Percentiles rank a stretch among this genome's conserved stretches.
Evolutionary conservation across 2,888 invertebrate species (phyloP).

Genomic region (Drosophila engyochracea): DNA sequence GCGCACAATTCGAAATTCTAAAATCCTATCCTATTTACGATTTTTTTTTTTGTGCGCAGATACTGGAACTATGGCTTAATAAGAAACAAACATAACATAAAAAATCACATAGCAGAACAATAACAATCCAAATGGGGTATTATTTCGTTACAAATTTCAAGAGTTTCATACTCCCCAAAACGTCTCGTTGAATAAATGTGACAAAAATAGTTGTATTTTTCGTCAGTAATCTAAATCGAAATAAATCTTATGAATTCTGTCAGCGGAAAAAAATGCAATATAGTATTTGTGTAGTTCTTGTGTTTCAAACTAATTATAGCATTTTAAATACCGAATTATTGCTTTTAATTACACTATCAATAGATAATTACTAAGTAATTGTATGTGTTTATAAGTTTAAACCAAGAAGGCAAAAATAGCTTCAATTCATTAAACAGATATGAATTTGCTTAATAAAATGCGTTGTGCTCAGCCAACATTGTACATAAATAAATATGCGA

Average conservation of each 20-base stretch:
- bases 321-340: slow-evolving; percentile 46
- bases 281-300: slow-evolving; percentile 38
- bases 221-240: slow-evolving; percentile 2
- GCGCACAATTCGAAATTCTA: slow-evolving; percentile 5
- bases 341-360: slow-evolving; percentile 43
- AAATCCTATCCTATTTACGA: background rate
- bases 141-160: slow-evolving; percentile 6
- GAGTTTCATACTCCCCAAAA: background rate
- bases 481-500: background rate
- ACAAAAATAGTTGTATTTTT: slow-evolving; percentile 3
- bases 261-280: slow-evolving; percentile 23
- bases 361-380: slow-evolving; percentile 39
- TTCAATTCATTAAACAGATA: slow-evolving; percentile 37
- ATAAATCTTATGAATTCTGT: slow-evolving; percentile 23
- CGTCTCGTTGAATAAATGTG: background rate
- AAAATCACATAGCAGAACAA: slow-evolving; percentile 1
- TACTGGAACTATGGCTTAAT: slow-evolving; percentile 7
- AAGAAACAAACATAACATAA: background rate
- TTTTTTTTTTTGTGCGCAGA: slow-evolving; percentile 8
- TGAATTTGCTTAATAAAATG: slow-evolving; percentile 35
- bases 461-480: slow-evolving; percentile 5
- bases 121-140: slow-evolving; percentile 8
- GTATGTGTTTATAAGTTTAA: slow-evolving; percentile 43
- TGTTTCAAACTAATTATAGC: slow-evolving; percentile 44
- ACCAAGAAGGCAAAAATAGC: slow-evolving; percentile 32